Percentiles rank a stretch among this genome's conserved stretches.
Evolutionary conservation across 1,140 invertebrate genomes (phyloP).

Genomic region (Macrobrachium nipponense): DNA sequence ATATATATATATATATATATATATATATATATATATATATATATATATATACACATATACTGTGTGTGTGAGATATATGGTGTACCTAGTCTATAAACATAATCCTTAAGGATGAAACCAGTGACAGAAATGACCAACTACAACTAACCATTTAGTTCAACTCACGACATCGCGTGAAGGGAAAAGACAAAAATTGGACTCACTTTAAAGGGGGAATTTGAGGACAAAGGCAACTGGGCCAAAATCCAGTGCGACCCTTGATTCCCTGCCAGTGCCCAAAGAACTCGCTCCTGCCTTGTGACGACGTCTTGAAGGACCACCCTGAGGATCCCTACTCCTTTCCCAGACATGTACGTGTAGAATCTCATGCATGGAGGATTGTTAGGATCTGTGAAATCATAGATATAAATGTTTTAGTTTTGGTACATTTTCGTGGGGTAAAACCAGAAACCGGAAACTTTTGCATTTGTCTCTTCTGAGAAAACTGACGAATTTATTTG

Average conservation of each 20-base stretch:
- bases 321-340: conserved; percentile 75
- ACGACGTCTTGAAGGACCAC: conserved; percentile 67
- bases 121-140: no score
- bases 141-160: no score
- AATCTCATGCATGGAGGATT: conserved; percentile 75
- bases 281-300: conserved; percentile 68
- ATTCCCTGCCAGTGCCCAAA: conserved; percentile 77
- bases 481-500: no score
- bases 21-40: conserved; percentile 11
- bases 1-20: conserved; percentile 1
- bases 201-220: conserved; percentile 73
- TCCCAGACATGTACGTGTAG: conserved; percentile 82
- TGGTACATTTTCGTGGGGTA: neutral
- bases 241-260: conserved; percentile 79
- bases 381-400: conserved; percentile 53
- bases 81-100: no score
- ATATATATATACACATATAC: neutral
- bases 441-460: neutral
- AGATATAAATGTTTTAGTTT: neutral
- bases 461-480: no score
- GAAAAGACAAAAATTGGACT: neutral
- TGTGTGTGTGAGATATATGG: no score
- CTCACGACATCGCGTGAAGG: neutral
- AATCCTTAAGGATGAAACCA: no score
- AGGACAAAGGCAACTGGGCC: conserved; percentile 76